Evolutionary conservation across 2,113 vertebrate genomes (phyloP).

Genomic region (Sebastes fasciatus): DNA sequence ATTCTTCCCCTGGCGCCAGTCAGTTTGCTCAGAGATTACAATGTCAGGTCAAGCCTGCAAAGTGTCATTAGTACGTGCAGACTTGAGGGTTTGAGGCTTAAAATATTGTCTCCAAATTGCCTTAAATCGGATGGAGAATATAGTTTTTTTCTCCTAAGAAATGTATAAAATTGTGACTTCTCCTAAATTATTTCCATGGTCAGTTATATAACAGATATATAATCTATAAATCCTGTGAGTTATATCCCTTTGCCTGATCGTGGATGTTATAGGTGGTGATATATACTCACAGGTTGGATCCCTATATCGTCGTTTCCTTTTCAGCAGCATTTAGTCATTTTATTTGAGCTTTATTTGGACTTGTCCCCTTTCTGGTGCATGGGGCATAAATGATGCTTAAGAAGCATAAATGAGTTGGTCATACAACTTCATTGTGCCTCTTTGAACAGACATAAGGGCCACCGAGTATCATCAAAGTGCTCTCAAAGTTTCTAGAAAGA

Average conservation of each 20-base stretch:
- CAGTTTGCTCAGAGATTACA: slow-evolving; percentile 79
- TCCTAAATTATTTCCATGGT: background rate
- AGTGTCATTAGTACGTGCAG: slow-evolving; percentile 66
- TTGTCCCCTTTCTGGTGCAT: slow-evolving; percentile 68
- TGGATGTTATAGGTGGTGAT: slow-evolving; percentile 27
- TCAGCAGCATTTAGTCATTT: slow-evolving; percentile 73
- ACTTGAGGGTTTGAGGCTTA: slow-evolving; percentile 40
- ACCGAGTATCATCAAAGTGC: slow-evolving; percentile 86
- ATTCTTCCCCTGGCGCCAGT: slow-evolving; percentile 74
- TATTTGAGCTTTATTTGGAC: slow-evolving; percentile 83
- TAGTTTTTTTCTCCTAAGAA: background rate
- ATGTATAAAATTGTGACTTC: background rate
- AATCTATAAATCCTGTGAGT: background rate
- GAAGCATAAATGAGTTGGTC: slow-evolving; percentile 87
- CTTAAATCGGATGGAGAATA: slow-evolving; percentile 21
- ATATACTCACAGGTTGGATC: slow-evolving; percentile 76
- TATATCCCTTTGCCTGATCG: background rate
- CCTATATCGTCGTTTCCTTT: slow-evolving; percentile 54
- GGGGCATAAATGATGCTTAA: slow-evolving; percentile 86
- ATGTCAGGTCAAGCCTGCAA: slow-evolving; percentile 72
- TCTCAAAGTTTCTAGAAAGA: slow-evolving; percentile 87
- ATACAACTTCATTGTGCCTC: slow-evolving; percentile 88
- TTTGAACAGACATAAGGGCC: slow-evolving; percentile 84
- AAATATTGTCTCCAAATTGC: slow-evolving; percentile 44
- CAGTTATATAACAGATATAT: background rate